These are phyloP conservation scores for Silurus lanzhouensis DNA, from an alignment of 2,797 vertebrate genomes.

Conservation along the genomic window DNA sequence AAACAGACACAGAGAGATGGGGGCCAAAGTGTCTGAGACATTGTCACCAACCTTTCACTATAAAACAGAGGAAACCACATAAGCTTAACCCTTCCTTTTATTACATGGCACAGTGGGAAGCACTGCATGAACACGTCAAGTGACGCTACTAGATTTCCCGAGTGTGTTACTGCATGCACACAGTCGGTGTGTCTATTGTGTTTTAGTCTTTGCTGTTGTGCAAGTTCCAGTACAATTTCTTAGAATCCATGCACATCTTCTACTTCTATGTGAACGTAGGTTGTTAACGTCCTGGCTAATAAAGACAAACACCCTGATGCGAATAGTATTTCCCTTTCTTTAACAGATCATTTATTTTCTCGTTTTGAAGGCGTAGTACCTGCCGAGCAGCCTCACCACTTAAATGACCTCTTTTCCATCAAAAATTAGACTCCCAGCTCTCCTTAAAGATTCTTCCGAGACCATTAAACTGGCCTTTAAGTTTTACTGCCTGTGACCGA, in stretches of 20 bases:
- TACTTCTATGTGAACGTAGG: background rate
- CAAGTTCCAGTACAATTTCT: background rate
- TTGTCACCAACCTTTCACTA: conserved; percentile 69
- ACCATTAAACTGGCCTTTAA: conserved; percentile 67
- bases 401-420: conserved; percentile 61
- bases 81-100: conserved; percentile 52
- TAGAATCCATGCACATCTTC: background rate
- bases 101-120: conserved; percentile 13
- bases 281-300: background rate
- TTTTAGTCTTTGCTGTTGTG: background rate
- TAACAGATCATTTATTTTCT: conserved; percentile 28
- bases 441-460: conserved; percentile 67
- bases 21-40: conserved; percentile 86
- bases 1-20: conserved; percentile 82
- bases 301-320: background rate
- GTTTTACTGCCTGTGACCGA: conserved; percentile 70
- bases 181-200: background rate
- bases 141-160: background rate
- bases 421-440: conserved; percentile 63
- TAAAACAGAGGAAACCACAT: conserved; percentile 58
- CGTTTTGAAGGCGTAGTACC: conserved; percentile 31
- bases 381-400: conserved; percentile 29
- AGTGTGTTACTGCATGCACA: background rate
- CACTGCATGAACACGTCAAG: conserved; percentile 11
- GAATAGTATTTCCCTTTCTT: conserved; percentile 37